Base-by-base conservation (phyloP, 2,888 invertebrate genomes). In the Dasypolia templi region DNA sequence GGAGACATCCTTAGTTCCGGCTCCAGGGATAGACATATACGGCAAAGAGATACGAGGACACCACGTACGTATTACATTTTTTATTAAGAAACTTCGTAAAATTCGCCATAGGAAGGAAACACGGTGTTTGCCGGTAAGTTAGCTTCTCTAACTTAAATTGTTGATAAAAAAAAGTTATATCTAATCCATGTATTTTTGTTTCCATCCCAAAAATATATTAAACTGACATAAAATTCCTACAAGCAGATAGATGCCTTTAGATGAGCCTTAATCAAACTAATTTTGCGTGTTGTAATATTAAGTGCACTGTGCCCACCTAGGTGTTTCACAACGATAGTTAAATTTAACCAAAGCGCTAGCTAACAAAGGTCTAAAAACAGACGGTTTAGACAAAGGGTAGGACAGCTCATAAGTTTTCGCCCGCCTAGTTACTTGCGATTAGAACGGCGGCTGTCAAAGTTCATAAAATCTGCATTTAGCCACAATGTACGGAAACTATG, bases 1-100 rank as follows among this genome's bases (percentile, higher is more conserved):
- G 98, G 99, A n/a, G 99, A 99, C 92, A 98, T 99, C 72, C 96
- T 99, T 53, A 99, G 99, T 72, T 99, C 99, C 0, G 99, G 99
- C 4, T 99, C 99, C 82, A 96, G 99, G 79, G 99, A 99, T 93
- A 96, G 99, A 84, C 97, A 98, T 89, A 99, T 99, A 87, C 96
- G 99, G 82, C 99, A 99, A 92, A 96, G 99, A 77, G 99, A 99
- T 93, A 98, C 99, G 0, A 97, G 99, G 76, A 98, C 98, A 58
- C 98, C 98, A 42, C 97, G 97, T 95, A 88, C 96, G 96, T 94
- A 73, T 26, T 22, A 3, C 6, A 1, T 19, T 9, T n/a, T 61
- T 59, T 17, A 19, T 17, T 53, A n/a, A 39, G 5, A 9, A 39
- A 39, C 39, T 39, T 42, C 26, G 1, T 17, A 17, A 14, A 46